These are phyloP conservation scores for Malurus elegans DNA, from an alignment of 2,113 vertebrate species.

Conservation along the genomic window DNA sequence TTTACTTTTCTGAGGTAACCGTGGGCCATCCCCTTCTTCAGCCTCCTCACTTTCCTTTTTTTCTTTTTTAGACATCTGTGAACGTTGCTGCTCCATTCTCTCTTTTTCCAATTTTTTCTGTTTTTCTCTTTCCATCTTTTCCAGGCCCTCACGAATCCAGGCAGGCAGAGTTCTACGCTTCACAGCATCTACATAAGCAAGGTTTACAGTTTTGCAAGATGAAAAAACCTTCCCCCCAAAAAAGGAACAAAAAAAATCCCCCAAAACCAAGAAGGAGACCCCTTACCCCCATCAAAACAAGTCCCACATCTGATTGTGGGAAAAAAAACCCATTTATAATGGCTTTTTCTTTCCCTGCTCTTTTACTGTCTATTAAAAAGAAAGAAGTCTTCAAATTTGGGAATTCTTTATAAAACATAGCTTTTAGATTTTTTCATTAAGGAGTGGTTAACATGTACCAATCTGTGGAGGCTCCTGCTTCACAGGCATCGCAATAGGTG, in stretches of 20 bases:
- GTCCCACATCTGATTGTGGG: neutral
- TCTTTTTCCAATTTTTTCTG: slow-evolving; percentile 95
- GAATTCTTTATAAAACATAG: neutral
- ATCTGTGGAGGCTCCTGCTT: slow-evolving; percentile 91
- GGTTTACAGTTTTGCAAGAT: neutral
- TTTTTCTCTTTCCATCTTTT: slow-evolving; percentile 98
- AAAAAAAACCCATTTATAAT: neutral
- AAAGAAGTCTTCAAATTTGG: neutral
- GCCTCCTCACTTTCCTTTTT: slow-evolving; percentile 76
- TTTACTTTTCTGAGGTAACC: slow-evolving; percentile 95
- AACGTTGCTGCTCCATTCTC: slow-evolving; percentile 92
- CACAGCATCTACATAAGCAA: slow-evolving; percentile 84
- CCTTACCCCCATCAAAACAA: neutral
- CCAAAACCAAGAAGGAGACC: neutral
- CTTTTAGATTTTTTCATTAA: slow-evolving; percentile 13
- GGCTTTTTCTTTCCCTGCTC: neutral
- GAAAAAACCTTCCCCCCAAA: neutral
- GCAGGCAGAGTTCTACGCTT: slow-evolving; percentile 95
- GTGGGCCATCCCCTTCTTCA: slow-evolving; percentile 85
- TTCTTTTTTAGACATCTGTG: slow-evolving; percentile 88
- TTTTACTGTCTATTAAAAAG: neutral
- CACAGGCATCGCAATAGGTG: slow-evolving; percentile 89
- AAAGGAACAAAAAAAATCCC: neutral
- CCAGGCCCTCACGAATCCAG: slow-evolving; percentile 98
- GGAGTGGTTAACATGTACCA: slow-evolving; percentile 79